These are phyloP conservation scores for Gymnoscopelus microlampas DNA, from an alignment of 2,797 vertebrate genomes.

Conservation along the genomic window DNA sequence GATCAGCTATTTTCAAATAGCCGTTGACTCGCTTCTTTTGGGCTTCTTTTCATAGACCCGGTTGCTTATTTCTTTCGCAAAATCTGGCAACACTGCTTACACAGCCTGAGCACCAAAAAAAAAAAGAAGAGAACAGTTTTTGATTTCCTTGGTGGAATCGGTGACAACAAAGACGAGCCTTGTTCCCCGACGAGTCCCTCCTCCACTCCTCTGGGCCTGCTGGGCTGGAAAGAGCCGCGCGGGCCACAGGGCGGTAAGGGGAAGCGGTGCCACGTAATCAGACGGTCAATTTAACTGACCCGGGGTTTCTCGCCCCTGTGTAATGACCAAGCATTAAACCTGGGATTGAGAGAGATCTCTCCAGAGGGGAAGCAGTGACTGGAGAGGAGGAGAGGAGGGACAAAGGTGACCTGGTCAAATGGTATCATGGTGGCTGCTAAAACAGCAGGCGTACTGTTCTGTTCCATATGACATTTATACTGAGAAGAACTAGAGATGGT, in stretches of 20 bases:
- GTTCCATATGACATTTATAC: not conserved
- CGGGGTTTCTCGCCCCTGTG: conserved; percentile 75
- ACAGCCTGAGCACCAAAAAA: conserved; percentile 46
- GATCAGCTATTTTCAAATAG: no score
- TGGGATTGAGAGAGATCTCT: conserved; percentile 47
- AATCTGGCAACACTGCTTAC: no score
- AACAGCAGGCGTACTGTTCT: not conserved
- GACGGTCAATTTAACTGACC: conserved; percentile 74
- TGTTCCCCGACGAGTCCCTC: conserved; percentile 43
- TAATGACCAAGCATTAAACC: conserved; percentile 77
- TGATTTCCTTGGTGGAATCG: conserved; percentile 57
- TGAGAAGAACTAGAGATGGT: not conserved
- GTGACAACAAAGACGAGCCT: conserved; percentile 53
- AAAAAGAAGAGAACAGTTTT: conserved; percentile 55
- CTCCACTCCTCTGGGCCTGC: conserved; percentile 46
- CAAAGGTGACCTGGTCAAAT: conserved; percentile 12
- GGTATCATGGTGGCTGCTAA: conserved; percentile 13
- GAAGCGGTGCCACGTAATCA: conserved; percentile 72
- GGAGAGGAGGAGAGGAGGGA: conserved; percentile 4
- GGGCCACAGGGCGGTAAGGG: conserved; percentile 53
- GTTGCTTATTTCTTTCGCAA: no score
- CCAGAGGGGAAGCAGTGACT: conserved; percentile 9
- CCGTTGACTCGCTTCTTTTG: no score
- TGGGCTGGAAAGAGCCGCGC: conserved; percentile 59
- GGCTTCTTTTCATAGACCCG: no score